These are phyloP conservation scores for Vollenhovia emeryi DNA, from an alignment of 1,140 invertebrate genomes.

Conservation along the genomic window DNA sequence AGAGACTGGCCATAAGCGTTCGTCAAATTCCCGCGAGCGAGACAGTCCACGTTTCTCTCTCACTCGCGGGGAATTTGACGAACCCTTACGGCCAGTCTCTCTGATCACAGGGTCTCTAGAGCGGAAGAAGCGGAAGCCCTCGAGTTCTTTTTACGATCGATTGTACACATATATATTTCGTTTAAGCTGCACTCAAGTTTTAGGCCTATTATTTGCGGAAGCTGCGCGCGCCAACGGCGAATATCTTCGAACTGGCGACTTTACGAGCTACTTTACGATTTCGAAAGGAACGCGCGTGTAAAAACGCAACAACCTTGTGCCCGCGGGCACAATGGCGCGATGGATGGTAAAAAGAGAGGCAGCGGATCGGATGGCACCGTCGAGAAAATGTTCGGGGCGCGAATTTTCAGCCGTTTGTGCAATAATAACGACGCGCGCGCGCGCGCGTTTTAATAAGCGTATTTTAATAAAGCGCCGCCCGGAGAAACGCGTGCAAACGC, in stretches of 20 bases:
- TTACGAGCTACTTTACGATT: not conserved
- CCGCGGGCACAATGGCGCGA: not conserved
- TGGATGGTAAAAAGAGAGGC: not conserved
- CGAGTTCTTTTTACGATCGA: not conserved
- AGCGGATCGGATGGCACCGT: not conserved
- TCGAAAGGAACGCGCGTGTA: not conserved
- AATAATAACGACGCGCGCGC: not conserved
- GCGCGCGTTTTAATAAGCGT: not conserved
- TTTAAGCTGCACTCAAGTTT: slow-evolving; percentile 24
- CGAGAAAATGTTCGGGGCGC: not conserved
- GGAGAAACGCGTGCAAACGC: not conserved
- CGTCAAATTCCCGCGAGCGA: no score
- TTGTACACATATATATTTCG: not conserved
- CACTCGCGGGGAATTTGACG: no score
- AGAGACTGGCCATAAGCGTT: no score
- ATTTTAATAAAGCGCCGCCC: not conserved
- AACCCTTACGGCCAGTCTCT: no score
- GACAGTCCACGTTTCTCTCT: no score
- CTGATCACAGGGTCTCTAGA: no score
- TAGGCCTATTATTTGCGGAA: slow-evolving; percentile 60
- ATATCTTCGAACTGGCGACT: not conserved
- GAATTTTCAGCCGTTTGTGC: not conserved
- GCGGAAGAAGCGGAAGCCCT: not conserved
- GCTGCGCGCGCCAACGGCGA: not conserved
- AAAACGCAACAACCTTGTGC: not conserved